These are phyloP conservation scores for Bubalus kerabau DNA, from an alignment of 2,113 vertebrate genomes.

Conservation along the genomic window DNA sequence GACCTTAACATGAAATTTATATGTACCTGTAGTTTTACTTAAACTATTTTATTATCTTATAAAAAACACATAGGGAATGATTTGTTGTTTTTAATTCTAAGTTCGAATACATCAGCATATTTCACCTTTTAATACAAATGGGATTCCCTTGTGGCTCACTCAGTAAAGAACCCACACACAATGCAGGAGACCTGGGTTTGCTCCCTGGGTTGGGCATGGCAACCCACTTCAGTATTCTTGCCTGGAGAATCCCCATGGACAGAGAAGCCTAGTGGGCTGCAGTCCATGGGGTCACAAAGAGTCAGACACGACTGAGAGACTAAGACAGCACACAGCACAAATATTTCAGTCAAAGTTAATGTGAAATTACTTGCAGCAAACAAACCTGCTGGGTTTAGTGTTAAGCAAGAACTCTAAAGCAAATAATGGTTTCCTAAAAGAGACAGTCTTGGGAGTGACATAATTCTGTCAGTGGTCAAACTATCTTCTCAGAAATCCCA, in stretches of 20 bases:
- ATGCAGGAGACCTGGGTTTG: background rate
- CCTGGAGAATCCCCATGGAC: background rate
- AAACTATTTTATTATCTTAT: background rate
- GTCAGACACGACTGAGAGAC: background rate
- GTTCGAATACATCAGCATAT: background rate
- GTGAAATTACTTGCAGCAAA: background rate
- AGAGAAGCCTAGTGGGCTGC: background rate
- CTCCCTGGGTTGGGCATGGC: background rate
- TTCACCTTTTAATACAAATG: background rate
- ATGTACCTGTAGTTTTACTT: background rate
- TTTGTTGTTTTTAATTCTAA: background rate
- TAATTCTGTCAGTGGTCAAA: constrained; percentile 20
- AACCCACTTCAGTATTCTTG: background rate
- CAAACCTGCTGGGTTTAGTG: background rate
- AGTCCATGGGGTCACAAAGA: background rate
- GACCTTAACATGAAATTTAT: background rate
- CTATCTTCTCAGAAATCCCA: constrained; percentile 1
- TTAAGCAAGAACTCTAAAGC: background rate
- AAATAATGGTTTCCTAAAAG: background rate
- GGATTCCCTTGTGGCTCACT: background rate
- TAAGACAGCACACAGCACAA: background rate
- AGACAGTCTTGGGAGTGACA: background rate
- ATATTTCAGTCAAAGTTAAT: background rate
- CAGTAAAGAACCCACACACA: background rate
- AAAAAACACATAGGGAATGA: background rate